Conservation (phyloP, 2,797 vertebrate species). For the Megalops cyprinoides region DNA sequence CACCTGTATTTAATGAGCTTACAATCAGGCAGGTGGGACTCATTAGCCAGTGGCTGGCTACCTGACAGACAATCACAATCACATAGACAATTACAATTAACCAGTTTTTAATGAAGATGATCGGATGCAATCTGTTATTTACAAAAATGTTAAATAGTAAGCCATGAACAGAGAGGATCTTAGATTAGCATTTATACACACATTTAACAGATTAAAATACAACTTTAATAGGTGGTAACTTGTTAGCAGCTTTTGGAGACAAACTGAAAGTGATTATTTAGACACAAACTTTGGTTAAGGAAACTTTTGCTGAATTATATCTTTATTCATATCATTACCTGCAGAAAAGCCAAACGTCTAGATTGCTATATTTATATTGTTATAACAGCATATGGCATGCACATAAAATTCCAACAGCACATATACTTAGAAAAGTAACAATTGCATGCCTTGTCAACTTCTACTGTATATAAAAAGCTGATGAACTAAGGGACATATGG, state of each 20-base stretch:
- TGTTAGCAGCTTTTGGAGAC: slow-evolving; percentile 42
- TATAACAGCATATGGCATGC: slow-evolving; percentile 62
- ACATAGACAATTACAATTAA: no score
- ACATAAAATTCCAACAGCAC: slow-evolving; percentile 59
- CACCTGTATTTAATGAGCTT: no score
- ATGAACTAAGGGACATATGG: slow-evolving; percentile 43
- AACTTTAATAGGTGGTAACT: no score
- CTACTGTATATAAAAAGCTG: slow-evolving; percentile 41
- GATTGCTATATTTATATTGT: slow-evolving; percentile 73
- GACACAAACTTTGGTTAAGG: slow-evolving; percentile 51
- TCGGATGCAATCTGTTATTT: no score
- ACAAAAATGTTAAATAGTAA: no score
- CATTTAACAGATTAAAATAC: no score
- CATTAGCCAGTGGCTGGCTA: no score
- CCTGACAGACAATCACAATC: no score
- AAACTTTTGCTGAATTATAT: slow-evolving; percentile 48
- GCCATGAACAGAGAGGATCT: no score
- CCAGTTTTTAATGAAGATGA: no score
- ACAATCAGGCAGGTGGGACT: no score
- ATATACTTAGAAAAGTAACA: slow-evolving; percentile 44
- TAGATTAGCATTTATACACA: no score
- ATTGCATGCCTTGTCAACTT: slow-evolving; percentile 48
- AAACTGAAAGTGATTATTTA: slow-evolving; percentile 69
- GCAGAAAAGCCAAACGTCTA: slow-evolving; percentile 57
- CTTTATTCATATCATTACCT: slow-evolving; percentile 61